Conservation (phyloP, 2,113 vertebrate genomes). For the Cryptotis parvus region DNA sequence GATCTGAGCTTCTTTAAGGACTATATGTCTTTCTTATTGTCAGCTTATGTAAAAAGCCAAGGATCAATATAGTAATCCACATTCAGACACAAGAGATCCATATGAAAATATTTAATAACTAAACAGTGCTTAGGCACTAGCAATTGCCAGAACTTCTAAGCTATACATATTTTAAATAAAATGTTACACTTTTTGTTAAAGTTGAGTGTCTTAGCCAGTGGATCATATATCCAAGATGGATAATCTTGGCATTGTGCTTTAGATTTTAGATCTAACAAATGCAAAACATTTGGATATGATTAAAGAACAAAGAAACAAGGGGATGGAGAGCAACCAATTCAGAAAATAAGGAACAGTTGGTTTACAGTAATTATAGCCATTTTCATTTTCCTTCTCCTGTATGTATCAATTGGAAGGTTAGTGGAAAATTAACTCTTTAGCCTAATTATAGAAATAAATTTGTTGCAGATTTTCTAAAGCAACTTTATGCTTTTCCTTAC, state of each 20-base stretch:
- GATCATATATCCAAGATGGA: not conserved
- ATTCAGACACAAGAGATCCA: conserved; percentile 36
- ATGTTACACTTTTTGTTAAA: conserved; percentile 17
- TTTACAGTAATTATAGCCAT: conserved; percentile 77
- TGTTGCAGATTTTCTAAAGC: not conserved
- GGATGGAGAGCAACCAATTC: conserved; percentile 70
- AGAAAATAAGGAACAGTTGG: conserved; percentile 81
- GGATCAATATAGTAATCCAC: not conserved
- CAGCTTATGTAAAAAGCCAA: not conserved
- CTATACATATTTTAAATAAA: not conserved
- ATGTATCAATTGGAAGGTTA: conserved; percentile 65
- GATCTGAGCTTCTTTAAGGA: conserved; percentile 28
- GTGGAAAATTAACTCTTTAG: conserved; percentile 63
- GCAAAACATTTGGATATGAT: conserved; percentile 75
- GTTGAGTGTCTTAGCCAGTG: not conserved
- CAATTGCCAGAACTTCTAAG: not conserved
- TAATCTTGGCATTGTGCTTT: conserved; percentile 56
- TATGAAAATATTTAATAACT: conserved; percentile 2
- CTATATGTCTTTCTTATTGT: not conserved
- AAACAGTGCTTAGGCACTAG: not conserved
- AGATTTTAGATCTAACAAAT: conserved; percentile 67
- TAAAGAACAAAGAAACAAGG: conserved; percentile 79
- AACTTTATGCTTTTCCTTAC: conserved; percentile 48
- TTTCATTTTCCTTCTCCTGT: conserved; percentile 65
- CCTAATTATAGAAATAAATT: conserved; percentile 60